Conservation (phyloP, 2,113 vertebrate species). For the Toxostoma redivivum region DNA sequence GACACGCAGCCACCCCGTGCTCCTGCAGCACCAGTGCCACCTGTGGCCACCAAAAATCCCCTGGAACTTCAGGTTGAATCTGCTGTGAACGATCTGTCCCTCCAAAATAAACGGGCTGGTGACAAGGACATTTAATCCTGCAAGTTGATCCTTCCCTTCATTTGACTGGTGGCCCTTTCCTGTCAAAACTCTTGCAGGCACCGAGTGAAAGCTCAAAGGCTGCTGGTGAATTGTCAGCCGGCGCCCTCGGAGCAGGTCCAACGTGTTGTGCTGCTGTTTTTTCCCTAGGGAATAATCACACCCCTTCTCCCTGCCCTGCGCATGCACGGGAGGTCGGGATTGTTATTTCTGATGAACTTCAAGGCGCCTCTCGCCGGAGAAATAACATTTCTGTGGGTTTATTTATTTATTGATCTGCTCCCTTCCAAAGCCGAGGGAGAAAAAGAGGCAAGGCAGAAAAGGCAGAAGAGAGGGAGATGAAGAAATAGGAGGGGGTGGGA, state of each 20-base stretch:
- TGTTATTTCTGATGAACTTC: constrained; percentile 43
- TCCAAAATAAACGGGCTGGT: not conserved
- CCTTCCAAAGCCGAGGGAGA: not conserved
- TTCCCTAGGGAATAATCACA: not conserved
- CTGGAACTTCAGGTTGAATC: constrained; percentile 2
- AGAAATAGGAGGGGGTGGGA: constrained; percentile 9
- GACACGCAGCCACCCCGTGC: accelerated
- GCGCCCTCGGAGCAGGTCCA: not conserved
- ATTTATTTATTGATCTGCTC: constrained; percentile 51
- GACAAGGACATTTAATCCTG: constrained; percentile 48
- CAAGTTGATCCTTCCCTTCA: not conserved
- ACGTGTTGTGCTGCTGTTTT: not conserved
- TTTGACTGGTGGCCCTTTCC: constrained; percentile 34
- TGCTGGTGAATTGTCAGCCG: not conserved
- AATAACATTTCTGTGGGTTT: constrained; percentile 28
- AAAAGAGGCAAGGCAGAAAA: not conserved
- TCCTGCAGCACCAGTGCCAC: not conserved
- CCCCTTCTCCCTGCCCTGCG: not conserved
- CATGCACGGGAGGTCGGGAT: not conserved
- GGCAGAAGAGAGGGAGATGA: not conserved
- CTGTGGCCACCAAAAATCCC: not conserved
- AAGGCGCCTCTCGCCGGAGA: not conserved
- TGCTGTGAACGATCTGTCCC: not conserved
- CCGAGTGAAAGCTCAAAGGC: not conserved
- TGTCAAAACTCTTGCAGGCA: not conserved